Evolutionary conservation across 2,797 vertebrate genomes (phyloP).

Genomic region (Lagocephalus sceleratus): DNA sequence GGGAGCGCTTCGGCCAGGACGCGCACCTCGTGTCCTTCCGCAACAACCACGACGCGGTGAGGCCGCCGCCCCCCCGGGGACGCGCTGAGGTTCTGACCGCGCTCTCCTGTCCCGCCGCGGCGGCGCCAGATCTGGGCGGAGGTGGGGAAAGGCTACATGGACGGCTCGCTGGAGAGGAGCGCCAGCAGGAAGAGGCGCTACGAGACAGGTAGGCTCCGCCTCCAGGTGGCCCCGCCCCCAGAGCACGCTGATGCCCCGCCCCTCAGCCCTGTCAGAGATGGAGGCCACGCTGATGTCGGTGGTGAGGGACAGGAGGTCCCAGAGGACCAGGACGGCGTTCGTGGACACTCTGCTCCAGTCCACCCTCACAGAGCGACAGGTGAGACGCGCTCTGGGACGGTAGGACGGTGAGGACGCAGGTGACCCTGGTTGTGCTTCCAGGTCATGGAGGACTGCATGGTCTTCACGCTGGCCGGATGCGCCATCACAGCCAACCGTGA

Average conservation of each 20-base stretch:
- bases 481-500: constrained; percentile 93
- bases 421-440: constrained; percentile 40
- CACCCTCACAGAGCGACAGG: constrained; percentile 89
- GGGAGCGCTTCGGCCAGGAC: constrained; percentile 84
- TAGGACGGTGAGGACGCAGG: too few species aligned
- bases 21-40: constrained; percentile 86
- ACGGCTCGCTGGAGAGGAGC: constrained; percentile 92
- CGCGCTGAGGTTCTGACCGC: neutral
- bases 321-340: constrained; percentile 75
- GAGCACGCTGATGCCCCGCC: too few species aligned
- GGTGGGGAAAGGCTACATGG: constrained; percentile 92
- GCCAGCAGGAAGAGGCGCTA: constrained; percentile 86
- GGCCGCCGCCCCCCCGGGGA: constrained; percentile 29
- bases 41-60: constrained; percentile 90
- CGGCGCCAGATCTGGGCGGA: constrained; percentile 90
- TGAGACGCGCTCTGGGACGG: too few species aligned
- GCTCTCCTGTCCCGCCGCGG: too few species aligned
- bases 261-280: constrained; percentile 86
- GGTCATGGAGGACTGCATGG: constrained; percentile 96
- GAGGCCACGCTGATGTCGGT: constrained; percentile 85
- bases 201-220: neutral
- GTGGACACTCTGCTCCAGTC: constrained; percentile 87
- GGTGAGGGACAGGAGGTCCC: constrained; percentile 82
- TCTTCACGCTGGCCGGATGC: constrained; percentile 91
- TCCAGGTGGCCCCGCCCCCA: too few species aligned